These are phyloP conservation scores for Channa striata DNA, from an alignment of 2,797 vertebrate species.

Conservation along the genomic window DNA sequence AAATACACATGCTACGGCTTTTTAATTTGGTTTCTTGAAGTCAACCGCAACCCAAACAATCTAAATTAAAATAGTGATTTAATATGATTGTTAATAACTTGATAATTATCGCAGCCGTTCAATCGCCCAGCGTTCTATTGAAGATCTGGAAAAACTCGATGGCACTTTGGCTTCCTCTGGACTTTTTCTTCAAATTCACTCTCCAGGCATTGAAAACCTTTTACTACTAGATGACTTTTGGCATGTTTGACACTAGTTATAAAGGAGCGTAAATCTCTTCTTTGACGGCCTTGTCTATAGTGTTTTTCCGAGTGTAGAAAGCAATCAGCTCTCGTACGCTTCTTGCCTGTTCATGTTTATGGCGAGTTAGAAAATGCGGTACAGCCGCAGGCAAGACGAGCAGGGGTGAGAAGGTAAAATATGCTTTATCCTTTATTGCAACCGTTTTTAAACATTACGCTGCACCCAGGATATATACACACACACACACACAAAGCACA, in stretches of 20 bases:
- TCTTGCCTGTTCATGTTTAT: conserved; percentile 25
- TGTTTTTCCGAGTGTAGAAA: background rate
- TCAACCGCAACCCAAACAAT: conserved; percentile 22
- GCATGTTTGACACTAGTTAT: conserved; percentile 4
- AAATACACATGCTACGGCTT: conserved; percentile 28
- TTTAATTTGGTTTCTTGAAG: conserved; percentile 14
- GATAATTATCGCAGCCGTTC: background rate
- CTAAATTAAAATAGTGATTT: background rate
- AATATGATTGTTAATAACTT: background rate
- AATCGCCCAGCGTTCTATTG: background rate
- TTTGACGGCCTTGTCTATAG: background rate
- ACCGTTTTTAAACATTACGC: conserved; percentile 48
- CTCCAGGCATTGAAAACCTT: background rate
- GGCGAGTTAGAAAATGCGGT: conserved; percentile 17
- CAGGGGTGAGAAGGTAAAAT: conserved; percentile 35
- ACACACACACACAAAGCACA: conserved; percentile 32
- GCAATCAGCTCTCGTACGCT: background rate
- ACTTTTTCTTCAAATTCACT: background rate
- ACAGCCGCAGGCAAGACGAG: background rate
- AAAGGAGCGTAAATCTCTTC: background rate
- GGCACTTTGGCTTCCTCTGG: conserved; percentile 20
- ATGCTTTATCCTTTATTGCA: conserved; percentile 34
- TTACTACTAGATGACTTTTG: background rate
- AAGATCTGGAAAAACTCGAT: background rate
- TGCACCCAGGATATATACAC: conserved; percentile 22